Evolutionary conservation across 2,797 vertebrate species (phyloP).

Genomic region (Dipus sagitta): DNA sequence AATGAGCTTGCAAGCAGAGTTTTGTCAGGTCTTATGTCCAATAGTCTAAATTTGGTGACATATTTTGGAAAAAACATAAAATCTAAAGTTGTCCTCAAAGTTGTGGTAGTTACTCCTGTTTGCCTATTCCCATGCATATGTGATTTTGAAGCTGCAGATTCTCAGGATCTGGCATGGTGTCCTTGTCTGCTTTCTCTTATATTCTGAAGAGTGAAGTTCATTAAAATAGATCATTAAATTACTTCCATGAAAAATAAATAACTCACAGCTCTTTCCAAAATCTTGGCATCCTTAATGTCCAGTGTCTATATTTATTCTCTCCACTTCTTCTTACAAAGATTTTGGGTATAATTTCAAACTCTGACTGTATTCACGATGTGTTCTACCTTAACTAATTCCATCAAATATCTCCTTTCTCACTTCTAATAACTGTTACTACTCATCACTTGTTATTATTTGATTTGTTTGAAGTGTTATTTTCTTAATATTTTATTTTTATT

Average conservation of each 20-base stretch:
- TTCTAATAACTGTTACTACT: not conserved
- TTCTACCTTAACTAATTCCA: not conserved
- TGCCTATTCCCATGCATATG: not conserved
- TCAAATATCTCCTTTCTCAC: not conserved
- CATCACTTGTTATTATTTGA: not conserved
- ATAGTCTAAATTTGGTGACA: not conserved
- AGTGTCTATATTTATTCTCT: not conserved
- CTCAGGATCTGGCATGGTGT: not conserved
- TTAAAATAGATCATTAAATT: not conserved
- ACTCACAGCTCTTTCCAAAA: not conserved
- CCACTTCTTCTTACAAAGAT: not conserved
- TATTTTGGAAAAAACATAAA: not conserved
- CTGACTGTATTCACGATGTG: not conserved
- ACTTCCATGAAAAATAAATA: not conserved
- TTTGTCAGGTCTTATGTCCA: not conserved
- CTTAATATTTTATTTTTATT: no score
- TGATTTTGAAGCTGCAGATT: not conserved
- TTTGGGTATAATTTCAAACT: not conserved
- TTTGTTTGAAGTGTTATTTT: not conserved
- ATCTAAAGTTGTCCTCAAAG: not conserved
- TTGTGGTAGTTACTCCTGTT: not conserved
- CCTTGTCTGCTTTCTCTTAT: not conserved
- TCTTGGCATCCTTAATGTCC: not conserved
- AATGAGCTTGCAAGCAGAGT: not conserved
- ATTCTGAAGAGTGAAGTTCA: not conserved